These are phyloP conservation scores for Clepsis dumicolana DNA, from an alignment of 2,888 invertebrate species.

Conservation along the genomic window DNA sequence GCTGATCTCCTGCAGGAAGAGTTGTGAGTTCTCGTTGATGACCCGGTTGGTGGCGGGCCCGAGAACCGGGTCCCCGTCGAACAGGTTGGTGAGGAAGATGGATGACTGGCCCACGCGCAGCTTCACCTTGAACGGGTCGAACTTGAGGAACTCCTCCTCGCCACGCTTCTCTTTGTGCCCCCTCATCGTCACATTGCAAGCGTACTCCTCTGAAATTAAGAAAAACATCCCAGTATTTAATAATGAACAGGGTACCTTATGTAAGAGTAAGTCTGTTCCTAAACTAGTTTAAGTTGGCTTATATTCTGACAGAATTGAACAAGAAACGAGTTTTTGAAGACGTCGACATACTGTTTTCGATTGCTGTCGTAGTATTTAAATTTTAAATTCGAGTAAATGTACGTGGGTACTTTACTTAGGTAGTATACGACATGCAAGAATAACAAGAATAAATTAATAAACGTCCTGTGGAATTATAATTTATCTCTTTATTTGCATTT, in stretches of 20 bases:
- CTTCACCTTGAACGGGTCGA: slow-evolving; percentile 88
- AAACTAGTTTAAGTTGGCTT: too few species aligned
- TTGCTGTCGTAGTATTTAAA: too few species aligned
- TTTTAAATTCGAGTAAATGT: too few species aligned
- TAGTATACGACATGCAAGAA: too few species aligned
- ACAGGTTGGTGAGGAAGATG: slow-evolving; percentile 88
- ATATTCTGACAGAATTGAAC: too few species aligned
- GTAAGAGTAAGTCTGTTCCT: neutral
- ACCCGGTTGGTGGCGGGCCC: slow-evolving; percentile 89
- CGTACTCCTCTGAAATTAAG: slow-evolving; percentile 86
- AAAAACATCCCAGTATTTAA: neutral
- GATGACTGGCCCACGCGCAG: slow-evolving; percentile 87
- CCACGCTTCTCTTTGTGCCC: slow-evolving; percentile 86
- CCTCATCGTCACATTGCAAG: slow-evolving; percentile 88
- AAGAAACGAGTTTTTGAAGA: too few species aligned
- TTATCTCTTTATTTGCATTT: too few species aligned
- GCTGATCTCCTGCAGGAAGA: slow-evolving; percentile 89
- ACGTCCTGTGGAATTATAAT: too few species aligned
- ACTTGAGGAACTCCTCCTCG: slow-evolving; percentile 87
- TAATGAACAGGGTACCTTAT: neutral
- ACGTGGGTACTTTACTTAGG: too few species aligned
- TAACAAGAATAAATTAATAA: too few species aligned
- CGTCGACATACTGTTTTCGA: too few species aligned
- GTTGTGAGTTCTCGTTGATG: slow-evolving; percentile 88
- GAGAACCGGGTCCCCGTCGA: slow-evolving; percentile 88